These are phyloP conservation scores for Tragulus kanchil DNA, from an alignment of 2,113 vertebrate species.

Conservation along the genomic window DNA sequence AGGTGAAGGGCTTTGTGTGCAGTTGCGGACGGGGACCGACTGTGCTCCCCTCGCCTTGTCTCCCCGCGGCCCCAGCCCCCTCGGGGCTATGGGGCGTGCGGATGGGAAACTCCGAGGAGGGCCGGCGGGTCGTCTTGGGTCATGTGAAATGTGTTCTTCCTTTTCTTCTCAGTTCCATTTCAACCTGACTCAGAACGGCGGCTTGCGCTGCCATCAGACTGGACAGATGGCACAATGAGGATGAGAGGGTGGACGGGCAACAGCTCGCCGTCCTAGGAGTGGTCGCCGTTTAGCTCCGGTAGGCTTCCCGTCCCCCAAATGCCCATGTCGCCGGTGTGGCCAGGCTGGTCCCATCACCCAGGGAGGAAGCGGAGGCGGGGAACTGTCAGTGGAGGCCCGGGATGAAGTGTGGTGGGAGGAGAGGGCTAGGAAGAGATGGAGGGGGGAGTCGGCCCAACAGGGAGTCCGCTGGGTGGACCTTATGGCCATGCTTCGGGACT, in stretches of 20 bases:
- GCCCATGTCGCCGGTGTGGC: not conserved
- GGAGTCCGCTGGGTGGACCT: not conserved
- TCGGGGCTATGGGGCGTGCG: not conserved
- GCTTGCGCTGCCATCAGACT: constrained; percentile 18
- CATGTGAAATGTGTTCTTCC: not conserved
- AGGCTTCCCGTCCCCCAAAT: not conserved
- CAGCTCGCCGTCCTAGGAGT: not conserved
- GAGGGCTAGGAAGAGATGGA: not conserved
- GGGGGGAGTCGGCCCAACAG: not conserved
- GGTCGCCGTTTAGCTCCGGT: not conserved
- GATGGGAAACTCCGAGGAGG: not conserved
- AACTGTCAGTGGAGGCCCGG: not conserved
- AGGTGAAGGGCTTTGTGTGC: constrained; percentile 81
- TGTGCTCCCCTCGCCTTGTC: not conserved
- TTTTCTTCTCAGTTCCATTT: not conserved
- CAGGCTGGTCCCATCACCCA: not conserved
- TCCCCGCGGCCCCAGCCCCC: not conserved
- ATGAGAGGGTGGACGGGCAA: not conserved
- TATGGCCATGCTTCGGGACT: not conserved
- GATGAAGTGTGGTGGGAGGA: not conserved
- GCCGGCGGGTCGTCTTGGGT: not conserved
- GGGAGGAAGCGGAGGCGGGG: not conserved
- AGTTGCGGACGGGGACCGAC: not conserved
- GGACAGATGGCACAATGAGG: constrained; percentile 19
- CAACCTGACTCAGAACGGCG: not conserved